phyloP scores from a whole-genome alignment of 2,113 vertebrate genomes.

The Nyctibius bracteatus region DNA sequence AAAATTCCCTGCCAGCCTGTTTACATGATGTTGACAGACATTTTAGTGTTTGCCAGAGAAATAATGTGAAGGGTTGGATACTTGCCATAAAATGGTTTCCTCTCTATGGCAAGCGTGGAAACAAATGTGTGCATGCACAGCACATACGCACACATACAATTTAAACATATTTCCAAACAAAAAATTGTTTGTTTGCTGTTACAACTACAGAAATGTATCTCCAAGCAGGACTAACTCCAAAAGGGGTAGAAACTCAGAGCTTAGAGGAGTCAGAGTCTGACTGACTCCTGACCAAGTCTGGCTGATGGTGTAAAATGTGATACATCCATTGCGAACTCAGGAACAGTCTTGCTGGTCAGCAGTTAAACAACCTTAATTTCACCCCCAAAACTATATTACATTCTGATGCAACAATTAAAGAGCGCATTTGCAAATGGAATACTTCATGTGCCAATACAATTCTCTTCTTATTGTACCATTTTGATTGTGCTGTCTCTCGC shows the following conservation, averaged over 20 bases:
- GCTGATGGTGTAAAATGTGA: not conserved
- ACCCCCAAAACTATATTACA: not conserved
- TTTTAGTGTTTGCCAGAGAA: conserved; percentile 53
- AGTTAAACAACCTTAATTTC: not conserved
- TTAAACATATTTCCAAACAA: conserved; percentile 59
- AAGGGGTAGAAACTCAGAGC: not conserved
- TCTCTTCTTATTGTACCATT: not conserved
- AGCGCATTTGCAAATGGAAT: not conserved
- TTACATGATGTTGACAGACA: conserved; percentile 60
- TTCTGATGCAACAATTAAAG: not conserved
- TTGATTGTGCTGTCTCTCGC: not conserved
- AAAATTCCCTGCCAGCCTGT: conserved; percentile 53
- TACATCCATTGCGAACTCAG: not conserved
- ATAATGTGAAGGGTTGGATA: conserved; percentile 60
- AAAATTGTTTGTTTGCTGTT: conserved; percentile 35
- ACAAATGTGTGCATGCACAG: conserved; percentile 32
- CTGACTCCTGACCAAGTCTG: not conserved
- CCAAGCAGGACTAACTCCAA: not conserved
- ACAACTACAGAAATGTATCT: not conserved
- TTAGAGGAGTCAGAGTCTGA: not conserved
- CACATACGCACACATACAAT: conserved; percentile 32
- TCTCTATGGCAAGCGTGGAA: conserved; percentile 37
- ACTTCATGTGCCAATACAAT: not conserved
- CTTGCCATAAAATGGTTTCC: conserved; percentile 57
- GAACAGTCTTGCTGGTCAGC: not conserved